phyloP scores from a whole-genome alignment of 2,888 invertebrate species.

The Ischnura elegans region DNA sequence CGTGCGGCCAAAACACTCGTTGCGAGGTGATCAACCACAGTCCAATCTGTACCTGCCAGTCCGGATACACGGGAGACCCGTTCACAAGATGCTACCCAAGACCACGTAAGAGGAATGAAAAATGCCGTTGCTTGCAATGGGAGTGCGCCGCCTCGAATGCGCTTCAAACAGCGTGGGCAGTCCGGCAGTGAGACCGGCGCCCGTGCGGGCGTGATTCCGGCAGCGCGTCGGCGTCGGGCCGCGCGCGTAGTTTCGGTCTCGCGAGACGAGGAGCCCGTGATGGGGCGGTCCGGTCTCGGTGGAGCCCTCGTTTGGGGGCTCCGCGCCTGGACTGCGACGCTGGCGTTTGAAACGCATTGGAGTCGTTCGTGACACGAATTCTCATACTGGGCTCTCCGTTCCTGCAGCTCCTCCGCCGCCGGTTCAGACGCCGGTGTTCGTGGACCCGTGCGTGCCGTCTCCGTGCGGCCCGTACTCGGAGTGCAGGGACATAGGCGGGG shows the following conservation, averaged over 20 bases:
- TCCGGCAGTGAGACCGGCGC: background rate
- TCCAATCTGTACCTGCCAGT: constrained; percentile 74
- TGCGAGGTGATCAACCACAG: constrained; percentile 79
- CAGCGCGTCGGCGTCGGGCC: background rate
- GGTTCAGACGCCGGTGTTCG: constrained; percentile 70
- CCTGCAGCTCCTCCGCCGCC: constrained; percentile 70
- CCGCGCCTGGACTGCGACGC: background rate
- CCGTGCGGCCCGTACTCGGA: constrained; percentile 78
- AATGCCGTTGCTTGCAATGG: background rate
- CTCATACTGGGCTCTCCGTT: constrained; percentile 72
- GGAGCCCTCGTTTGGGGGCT: background rate
- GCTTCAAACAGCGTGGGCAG: constrained; percentile 1
- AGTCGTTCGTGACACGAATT: background rate
- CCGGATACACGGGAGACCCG: constrained; percentile 86
- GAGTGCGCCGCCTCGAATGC: constrained; percentile 35
- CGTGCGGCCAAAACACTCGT: constrained; percentile 78
- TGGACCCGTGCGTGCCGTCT: constrained; percentile 74
- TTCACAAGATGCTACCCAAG: constrained; percentile 80
- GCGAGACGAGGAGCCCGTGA: constrained; percentile 76
- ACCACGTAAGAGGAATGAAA: constrained; percentile 81
- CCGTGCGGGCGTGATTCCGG: background rate
- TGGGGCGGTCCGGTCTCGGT: constrained; percentile 15
- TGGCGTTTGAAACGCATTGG: constrained; percentile 38
- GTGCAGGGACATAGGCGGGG: constrained; percentile 78
- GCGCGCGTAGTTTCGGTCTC: constrained; percentile 78